Evolutionary conservation across 1,140 invertebrate species (phyloP).

Genomic region (Lethocerus indicus): DNA sequence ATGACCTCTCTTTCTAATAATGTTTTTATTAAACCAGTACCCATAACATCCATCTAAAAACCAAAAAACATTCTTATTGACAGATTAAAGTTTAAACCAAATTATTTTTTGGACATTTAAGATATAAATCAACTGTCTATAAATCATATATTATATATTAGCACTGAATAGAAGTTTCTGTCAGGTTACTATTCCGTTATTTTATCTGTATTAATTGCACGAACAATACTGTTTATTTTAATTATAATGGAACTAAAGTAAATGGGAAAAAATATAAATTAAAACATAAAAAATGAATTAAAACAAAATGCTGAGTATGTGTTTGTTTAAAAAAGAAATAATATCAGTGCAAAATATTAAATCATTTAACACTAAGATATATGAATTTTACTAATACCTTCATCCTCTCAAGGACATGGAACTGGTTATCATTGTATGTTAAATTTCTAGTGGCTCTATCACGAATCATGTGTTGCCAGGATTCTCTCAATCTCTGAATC

Average conservation of each 20-base stretch:
- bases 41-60: conserved; percentile 46
- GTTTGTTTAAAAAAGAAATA: too few species aligned
- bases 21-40: conserved; percentile 37
- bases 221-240: neutral
- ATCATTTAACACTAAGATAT: too few species aligned
- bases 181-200: neutral
- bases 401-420: conserved; percentile 74
- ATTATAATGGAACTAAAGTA: too few species aligned
- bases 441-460: conserved; percentile 68
- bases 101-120: neutral
- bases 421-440: conserved; percentile 86
- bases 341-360: too few species aligned
- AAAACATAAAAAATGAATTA: too few species aligned
- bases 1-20: conserved; percentile 45
- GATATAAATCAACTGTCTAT: neutral
- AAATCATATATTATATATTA: neutral
- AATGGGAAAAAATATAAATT: too few species aligned
- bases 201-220: neutral
- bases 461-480: conserved; percentile 78
- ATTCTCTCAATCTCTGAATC: conserved; percentile 63
- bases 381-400: too few species aligned
- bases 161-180: neutral
- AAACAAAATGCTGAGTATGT: too few species aligned
- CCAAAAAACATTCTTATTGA: conserved; percentile 1
- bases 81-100: neutral